Evolutionary conservation across 2,888 invertebrate genomes (phyloP), one percentile per base, ranked within the genome.

Genomic region (Drosophila prostipennis): DNA sequence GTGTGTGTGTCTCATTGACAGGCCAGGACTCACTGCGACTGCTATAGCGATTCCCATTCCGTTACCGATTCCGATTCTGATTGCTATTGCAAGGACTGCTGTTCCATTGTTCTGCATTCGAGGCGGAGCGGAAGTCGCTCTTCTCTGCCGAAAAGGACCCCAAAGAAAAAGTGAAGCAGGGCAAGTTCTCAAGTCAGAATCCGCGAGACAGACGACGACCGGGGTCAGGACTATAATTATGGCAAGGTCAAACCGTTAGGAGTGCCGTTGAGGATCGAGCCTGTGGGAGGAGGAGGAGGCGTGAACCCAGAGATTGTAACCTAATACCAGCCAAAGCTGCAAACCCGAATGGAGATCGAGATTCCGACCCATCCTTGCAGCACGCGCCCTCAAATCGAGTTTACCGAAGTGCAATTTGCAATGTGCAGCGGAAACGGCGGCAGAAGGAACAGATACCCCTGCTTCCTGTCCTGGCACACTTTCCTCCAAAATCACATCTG

Each of bases 1-100:
- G 81, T 84, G 14, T 59, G 68, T 52, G 77, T 82, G 83, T 82
- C 83, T 83, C 79, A 83, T 83, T 86, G 82, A 83, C 86, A 86
- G 80, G 83, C 69, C 80, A 79, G 64, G 40, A 78, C 74, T 67
- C 39, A 36, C 52, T 49, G 57, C 48, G 34, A 68, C 60, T 55
- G 65, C 73, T 61, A 45, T 67, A 55, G 70, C 57, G 56, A 56
- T 46, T 48, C 42, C 57, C 39, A 36, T 29, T 26, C 42, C 59
- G 57, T 61, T 67, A 49, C 29, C 14, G 34, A 26, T 37, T 56
- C 29, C 34, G 29, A 37, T 52, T 39, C 49, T 51, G 52, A 45
- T 37, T 68, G 13, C 46, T 37, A 60, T 45, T 69, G 51, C 61
- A 40, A 46, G 46, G 46, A 69, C 70, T 42, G 57, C 70, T 74